Base-by-base conservation (phyloP, 2,797 vertebrate genomes). In the Naso thynnoides region DNA sequence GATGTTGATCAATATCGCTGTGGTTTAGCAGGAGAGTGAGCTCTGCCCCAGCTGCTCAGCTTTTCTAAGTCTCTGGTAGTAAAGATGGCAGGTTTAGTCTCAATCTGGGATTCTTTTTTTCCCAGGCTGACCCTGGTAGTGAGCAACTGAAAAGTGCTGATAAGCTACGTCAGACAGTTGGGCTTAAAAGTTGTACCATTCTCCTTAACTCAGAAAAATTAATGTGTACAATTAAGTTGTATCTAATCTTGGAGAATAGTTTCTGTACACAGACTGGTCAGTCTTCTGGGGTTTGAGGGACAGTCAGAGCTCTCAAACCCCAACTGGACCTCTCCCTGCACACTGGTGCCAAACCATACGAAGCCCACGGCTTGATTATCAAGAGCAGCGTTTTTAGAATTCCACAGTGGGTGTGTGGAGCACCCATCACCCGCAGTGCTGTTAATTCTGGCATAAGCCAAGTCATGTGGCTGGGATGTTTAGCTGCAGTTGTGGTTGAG, bases 401-500 rank as follows among this genome's bases (percentile, higher is more conserved):
- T 87, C 75, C 70, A 42, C 15, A 42, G 79, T 84, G 81, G 70
- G 57, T 66, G 71, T 70, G 48, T 26, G 29, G 55, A 45, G 73
- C 79, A 36, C 31, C 59, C 64, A 8, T 80, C 63, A 19, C 67
- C 80, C 75, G 68, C 76, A n/a, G 42, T 27, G 38, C 27, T 76
- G 66, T 70, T 86, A 55, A 76, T 69, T 90, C 48, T 68, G 75
- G 49, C 73, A 45, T 71, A 80, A 85, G 73, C 49, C 67, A 41
- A 76, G 79, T 82, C 85, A 81, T 75, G 79, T 24, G 70, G 70
- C 49, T 2, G 13, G 33, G 55, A 50, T 52, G 6, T 44, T 45
- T n/a, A 49, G 55, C 39, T n/a, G 44, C 36, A n/a, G 48, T 47
- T 60, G 45, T 55, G 42, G 58, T 62, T 59, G 29, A 29, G 31